These are phyloP conservation scores for Apodemia hepburni DNA, from an alignment of 2,888 invertebrate genomes.

Conservation along the genomic window DNA sequence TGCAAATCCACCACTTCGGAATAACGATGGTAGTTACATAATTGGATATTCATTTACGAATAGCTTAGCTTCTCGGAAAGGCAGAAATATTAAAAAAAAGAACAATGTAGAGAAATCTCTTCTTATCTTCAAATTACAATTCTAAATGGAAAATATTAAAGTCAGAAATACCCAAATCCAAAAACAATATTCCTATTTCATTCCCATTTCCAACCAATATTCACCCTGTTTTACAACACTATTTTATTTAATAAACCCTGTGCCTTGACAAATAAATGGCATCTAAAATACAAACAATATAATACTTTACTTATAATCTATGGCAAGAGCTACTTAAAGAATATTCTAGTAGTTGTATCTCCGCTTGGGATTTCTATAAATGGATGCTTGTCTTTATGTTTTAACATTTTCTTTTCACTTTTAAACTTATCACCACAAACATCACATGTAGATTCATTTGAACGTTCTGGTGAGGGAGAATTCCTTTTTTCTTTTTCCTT, in stretches of 20 bases:
- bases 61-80: too few species aligned
- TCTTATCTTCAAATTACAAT: neutral
- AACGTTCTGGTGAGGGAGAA: slow-evolving; percentile 28
- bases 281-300: slow-evolving; percentile 22
- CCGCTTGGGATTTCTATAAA: slow-evolving; percentile 73
- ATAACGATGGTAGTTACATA: too few species aligned
- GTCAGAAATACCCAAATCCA: neutral
- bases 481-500: slow-evolving; percentile 30
- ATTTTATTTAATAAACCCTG: slow-evolving; percentile 3
- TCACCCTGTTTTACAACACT: neutral
- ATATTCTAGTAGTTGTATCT: slow-evolving; percentile 71
- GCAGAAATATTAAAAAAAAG: too few species aligned
- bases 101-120: neutral
- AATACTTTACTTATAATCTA: slow-evolving; percentile 26
- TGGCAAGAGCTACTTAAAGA: slow-evolving; percentile 63
- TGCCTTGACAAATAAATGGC: slow-evolving; percentile 20
- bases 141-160: neutral
- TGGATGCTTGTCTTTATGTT: slow-evolving; percentile 69
- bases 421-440: slow-evolving; percentile 66
- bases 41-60: too few species aligned
- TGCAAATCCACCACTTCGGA: too few species aligned
- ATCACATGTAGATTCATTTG: slow-evolving; percentile 51
- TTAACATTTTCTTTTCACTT: slow-evolving; percentile 54
- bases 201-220: neutral
- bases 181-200: neutral